Evolutionary conservation across 2,888 invertebrate genomes (phyloP).

Genomic region (Anorthoa munda): DNA sequence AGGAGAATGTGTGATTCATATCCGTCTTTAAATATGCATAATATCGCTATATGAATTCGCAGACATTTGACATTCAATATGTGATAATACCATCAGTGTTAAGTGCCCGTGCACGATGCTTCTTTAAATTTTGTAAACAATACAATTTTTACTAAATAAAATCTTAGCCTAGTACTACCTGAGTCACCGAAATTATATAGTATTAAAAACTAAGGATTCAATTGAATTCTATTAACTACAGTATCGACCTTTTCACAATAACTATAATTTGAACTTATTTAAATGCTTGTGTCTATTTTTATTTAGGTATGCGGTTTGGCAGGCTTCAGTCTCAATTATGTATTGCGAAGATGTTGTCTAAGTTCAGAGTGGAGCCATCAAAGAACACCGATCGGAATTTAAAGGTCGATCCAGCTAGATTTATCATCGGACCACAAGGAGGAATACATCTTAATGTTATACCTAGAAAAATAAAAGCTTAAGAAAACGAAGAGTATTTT

Average conservation of each 20-base stretch:
- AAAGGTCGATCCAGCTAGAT: constrained; percentile 43
- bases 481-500: not conserved
- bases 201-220: not conserved
- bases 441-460: constrained; percentile 61
- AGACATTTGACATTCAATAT: constrained; percentile 13
- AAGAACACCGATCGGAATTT: constrained; percentile 64
- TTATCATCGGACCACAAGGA: constrained; percentile 55
- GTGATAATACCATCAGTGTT: no score
- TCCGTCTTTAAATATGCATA: no score
- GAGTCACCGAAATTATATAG: not conserved
- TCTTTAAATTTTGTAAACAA: no score
- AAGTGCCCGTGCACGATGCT: no score
- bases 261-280: not conserved
- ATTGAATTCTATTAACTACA: no score
- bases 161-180: no score
- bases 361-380: constrained; percentile 71
- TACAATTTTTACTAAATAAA: not conserved
- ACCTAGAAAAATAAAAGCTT: constrained; percentile 44
- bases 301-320: no score
- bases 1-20: no score
- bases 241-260: no score
- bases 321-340: constrained; percentile 73
- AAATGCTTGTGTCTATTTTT: constrained; percentile 24
- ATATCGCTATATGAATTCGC: not conserved
- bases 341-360: constrained; percentile 70